These are phyloP conservation scores for Zosterops lateralis DNA, from an alignment of 2,113 vertebrate genomes.

Conservation along the genomic window DNA sequence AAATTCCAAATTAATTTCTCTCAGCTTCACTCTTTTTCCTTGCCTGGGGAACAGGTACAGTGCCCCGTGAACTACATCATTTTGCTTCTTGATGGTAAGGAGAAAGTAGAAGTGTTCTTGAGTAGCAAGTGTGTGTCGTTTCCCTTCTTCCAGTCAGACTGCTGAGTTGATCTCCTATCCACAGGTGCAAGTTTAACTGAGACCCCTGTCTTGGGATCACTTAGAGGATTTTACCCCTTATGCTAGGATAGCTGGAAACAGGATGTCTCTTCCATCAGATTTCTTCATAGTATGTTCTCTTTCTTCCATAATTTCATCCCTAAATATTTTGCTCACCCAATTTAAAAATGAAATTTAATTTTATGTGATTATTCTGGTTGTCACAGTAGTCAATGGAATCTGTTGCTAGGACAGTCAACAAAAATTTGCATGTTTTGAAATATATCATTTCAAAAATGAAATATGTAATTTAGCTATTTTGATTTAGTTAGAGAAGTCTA, in stretches of 20 bases:
- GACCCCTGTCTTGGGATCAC: neutral
- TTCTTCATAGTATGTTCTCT: neutral
- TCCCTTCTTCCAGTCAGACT: neutral
- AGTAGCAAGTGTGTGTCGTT: fast-evolving
- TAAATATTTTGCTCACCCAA: neutral
- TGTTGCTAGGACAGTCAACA: neutral
- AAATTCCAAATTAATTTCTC: neutral
- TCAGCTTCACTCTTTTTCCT: neutral
- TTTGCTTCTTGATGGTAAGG: neutral
- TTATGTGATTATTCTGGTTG: neutral
- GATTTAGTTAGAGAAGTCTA: neutral
- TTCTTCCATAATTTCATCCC: neutral
- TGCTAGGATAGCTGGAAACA: neutral
- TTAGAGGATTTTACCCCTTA: neutral
- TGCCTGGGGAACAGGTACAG: neutral
- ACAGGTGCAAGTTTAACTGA: neutral
- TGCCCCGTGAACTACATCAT: neutral
- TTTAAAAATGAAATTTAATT: neutral
- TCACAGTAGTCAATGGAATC: neutral
- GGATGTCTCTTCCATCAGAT: neutral
- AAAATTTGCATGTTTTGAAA: neutral
- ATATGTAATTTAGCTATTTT: neutral
- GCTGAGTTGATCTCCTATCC: neutral
- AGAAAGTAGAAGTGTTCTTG: neutral
- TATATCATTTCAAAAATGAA: neutral